These are phyloP conservation scores for Calliphora vomitoria DNA, from an alignment of 2,888 invertebrate species.

Conservation along the genomic window DNA sequence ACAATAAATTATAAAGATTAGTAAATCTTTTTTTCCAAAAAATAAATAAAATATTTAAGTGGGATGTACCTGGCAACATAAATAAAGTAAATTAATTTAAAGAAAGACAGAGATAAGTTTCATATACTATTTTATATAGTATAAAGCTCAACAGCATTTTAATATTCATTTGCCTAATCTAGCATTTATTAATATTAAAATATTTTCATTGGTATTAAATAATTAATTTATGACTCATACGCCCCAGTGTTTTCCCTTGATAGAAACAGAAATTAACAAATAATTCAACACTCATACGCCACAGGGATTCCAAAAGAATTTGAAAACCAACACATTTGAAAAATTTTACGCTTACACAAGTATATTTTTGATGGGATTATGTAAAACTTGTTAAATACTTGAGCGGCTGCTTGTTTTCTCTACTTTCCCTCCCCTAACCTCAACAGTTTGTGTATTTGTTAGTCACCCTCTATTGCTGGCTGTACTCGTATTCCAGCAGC, in stretches of 20 bases:
- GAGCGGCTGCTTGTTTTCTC: not conserved
- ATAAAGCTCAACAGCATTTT: no score
- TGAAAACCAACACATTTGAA: not conserved
- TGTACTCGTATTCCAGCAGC: not conserved
- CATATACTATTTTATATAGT: no score
- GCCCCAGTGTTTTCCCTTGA: not conserved
- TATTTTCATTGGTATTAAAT: not conserved
- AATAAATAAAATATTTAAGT: no score
- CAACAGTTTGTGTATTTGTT: not conserved
- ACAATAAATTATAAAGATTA: no score
- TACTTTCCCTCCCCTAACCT: no score
- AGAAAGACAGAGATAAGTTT: no score
- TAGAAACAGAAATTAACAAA: not conserved
- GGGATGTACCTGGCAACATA: no score
- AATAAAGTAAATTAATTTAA: no score
- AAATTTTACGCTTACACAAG: conserved; percentile 8
- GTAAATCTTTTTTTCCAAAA: no score
- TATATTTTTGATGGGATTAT: conserved; percentile 27
- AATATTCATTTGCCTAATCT: no score
- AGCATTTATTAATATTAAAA: not conserved
- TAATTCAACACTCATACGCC: conserved; percentile 41
- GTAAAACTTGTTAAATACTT: conserved; percentile 40
- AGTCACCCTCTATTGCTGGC: not conserved
- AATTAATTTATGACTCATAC: conserved; percentile 11
- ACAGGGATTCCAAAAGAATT: not conserved